A percentile compares a stretch with the other conserved stretches of the same genome.
phyloP scores from a whole-genome alignment of 2,797 vertebrate species.

The Pseudocheirus occidentalis region DNA sequence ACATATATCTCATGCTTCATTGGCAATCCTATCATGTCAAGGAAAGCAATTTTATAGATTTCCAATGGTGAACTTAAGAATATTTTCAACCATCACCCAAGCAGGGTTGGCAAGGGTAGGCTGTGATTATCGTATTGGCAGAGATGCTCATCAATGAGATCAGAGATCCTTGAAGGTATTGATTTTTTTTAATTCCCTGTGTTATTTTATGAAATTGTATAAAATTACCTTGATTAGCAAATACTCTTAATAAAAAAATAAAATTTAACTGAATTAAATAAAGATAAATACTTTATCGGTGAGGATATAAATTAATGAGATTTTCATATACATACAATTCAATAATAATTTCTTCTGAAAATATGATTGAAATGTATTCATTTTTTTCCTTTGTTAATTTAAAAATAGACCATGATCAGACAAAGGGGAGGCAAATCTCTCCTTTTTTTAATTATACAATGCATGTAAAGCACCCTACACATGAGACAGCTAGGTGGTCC shows the following conservation, averaged over 20 bases:
- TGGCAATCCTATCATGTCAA: not conserved
- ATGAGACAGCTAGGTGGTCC: not conserved
- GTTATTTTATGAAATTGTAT: not conserved
- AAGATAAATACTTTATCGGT: slow-evolving; percentile 10
- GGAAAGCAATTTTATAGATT: not conserved
- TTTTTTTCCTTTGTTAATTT: not conserved
- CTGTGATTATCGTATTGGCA: not conserved
- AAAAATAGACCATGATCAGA: not conserved
- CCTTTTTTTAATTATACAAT: not conserved
- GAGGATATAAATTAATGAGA: not conserved
- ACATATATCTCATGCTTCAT: not conserved
- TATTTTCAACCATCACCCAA: not conserved
- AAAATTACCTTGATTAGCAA: not conserved
- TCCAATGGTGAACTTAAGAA: not conserved
- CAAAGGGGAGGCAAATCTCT: not conserved
- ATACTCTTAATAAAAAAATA: slow-evolving; percentile 11
- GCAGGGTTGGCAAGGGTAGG: not conserved
- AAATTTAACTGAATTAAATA: slow-evolving; percentile 44
- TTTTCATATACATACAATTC: not conserved
- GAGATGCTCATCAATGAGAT: not conserved
- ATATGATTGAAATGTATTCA: not conserved
- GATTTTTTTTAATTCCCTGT: not conserved
- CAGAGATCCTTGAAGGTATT: not conserved
- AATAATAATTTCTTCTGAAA: not conserved
- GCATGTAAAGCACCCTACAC: not conserved